Percentiles rank a stretch among this genome's conserved stretches.
These are phyloP conservation scores for Pocillopora meandrina DNA, from an alignment of 92 coral and sea anemone species.

Conservation along the genomic window DNA sequence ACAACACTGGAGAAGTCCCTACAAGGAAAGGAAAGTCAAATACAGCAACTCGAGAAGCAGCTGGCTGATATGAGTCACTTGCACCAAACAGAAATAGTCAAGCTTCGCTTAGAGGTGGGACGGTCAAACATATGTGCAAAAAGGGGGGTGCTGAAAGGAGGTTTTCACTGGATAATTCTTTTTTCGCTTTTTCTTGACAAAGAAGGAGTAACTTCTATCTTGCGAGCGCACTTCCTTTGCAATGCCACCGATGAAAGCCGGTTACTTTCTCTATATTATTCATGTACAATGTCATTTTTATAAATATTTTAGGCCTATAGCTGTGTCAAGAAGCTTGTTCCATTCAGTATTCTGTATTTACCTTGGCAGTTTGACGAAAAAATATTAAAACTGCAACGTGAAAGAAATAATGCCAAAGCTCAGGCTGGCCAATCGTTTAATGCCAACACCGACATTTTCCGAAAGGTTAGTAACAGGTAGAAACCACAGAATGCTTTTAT, in stretches of 20 bases:
- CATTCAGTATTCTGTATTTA: too few species aligned
- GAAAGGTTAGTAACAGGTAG: slow-evolving; percentile 63
- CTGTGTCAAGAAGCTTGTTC: too few species aligned
- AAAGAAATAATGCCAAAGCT: slow-evolving; percentile 73
- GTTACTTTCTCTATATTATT: too few species aligned
- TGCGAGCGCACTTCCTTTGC: too few species aligned
- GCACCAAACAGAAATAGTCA: slow-evolving; percentile 95
- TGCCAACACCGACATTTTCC: slow-evolving; percentile 89
- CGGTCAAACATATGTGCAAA: background rate
- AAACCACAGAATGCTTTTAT: background rate
- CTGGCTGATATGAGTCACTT: slow-evolving; percentile 79
- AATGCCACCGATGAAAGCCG: too few species aligned
- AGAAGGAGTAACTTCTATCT: too few species aligned
- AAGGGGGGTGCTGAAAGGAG: too few species aligned
- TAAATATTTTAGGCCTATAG: too few species aligned
- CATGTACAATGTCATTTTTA: too few species aligned
- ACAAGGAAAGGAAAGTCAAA: slow-evolving; percentile 76
- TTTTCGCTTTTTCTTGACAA: background rate
- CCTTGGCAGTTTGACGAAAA: slow-evolving; percentile 92
- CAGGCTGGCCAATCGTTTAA: slow-evolving; percentile 69
- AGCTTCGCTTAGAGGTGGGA: slow-evolving; percentile 89
- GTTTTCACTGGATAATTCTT: background rate
- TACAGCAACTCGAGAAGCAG: slow-evolving; percentile 75
- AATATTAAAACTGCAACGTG: slow-evolving; percentile 77
- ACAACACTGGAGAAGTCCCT: slow-evolving; percentile 71